These are phyloP conservation scores for Drosophila stalkeri DNA, from an alignment of 2,888 invertebrate genomes.

Conservation along the genomic window DNA sequence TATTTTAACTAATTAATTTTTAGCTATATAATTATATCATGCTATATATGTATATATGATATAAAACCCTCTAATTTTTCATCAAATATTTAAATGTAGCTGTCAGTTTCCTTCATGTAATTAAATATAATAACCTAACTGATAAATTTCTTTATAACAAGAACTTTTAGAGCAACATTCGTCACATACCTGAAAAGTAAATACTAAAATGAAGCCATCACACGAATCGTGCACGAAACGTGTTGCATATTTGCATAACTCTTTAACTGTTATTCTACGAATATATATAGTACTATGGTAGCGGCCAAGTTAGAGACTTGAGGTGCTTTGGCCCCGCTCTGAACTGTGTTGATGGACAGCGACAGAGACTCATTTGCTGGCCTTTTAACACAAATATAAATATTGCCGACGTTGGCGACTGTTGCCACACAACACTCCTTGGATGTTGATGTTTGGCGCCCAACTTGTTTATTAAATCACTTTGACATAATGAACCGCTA, in stretches of 20 bases:
- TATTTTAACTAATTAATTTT: too few species aligned
- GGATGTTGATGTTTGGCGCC: conserved; percentile 15
- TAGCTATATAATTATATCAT: too few species aligned
- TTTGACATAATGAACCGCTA: conserved; percentile 80
- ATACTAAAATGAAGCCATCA: neutral
- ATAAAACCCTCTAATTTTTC: too few species aligned
- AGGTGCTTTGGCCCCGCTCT: conserved; percentile 39
- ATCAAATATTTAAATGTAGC: too few species aligned
- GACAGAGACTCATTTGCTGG: conserved; percentile 44
- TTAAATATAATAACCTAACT: too few species aligned
- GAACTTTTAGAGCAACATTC: too few species aligned
- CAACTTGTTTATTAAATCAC: conserved; percentile 64
- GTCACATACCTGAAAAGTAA: too few species aligned
- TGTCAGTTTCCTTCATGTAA: too few species aligned
- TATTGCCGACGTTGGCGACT: conserved; percentile 30
- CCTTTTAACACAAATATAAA: conserved; percentile 46
- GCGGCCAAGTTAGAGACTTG: conserved; percentile 21
- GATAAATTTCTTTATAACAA: too few species aligned
- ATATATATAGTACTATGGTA: conserved; percentile 11
- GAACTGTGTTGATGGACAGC: conserved; percentile 20
- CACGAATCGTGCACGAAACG: neutral
- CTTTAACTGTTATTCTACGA: conserved; percentile 30
- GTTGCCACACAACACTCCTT: conserved; percentile 38
- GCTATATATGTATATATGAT: too few species aligned
- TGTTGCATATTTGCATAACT: conserved; percentile 38